These are phyloP conservation scores for Xanthia togata DNA, from an alignment of 2,888 invertebrate species.

Conservation along the genomic window DNA sequence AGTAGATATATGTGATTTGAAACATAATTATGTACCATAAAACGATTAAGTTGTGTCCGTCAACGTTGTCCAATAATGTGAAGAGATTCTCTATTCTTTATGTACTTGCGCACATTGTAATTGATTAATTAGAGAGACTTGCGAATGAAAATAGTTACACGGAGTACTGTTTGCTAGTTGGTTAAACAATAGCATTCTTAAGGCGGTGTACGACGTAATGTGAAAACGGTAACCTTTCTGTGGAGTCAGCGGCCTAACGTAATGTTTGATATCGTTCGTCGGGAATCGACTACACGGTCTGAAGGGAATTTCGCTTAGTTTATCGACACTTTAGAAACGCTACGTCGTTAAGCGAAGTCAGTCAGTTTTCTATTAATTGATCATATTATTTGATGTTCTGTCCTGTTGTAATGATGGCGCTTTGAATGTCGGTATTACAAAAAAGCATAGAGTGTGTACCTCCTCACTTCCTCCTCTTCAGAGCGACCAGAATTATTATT, in stretches of 20 bases:
- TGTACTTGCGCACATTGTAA: slow-evolving; percentile 49
- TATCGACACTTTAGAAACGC: slow-evolving; percentile 51
- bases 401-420: neutral
- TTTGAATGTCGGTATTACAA: slow-evolving; percentile 29
- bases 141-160: slow-evolving; percentile 64
- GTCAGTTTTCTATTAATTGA: slow-evolving; percentile 34
- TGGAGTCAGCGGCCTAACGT: slow-evolving; percentile 56
- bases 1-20: slow-evolving; percentile 29
- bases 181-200: slow-evolving; percentile 68
- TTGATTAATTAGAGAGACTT: slow-evolving; percentile 66
- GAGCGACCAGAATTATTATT: slow-evolving; percentile 31
- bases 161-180: slow-evolving; percentile 61
- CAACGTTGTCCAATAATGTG: slow-evolving; percentile 29
- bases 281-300: slow-evolving; percentile 55
- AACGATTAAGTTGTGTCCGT: slow-evolving; percentile 49
- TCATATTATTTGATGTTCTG: slow-evolving; percentile 33
- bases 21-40: slow-evolving; percentile 54
- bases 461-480: neutral
- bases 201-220: slow-evolving; percentile 64
- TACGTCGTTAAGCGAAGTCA: slow-evolving; percentile 17
- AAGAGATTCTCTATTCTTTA: slow-evolving; percentile 51
- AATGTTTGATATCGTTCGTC: slow-evolving; percentile 60
- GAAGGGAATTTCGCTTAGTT: slow-evolving; percentile 52
- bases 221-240: slow-evolving; percentile 69
- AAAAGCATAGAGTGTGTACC: slow-evolving; percentile 2